A percentile compares a stretch with the other conserved stretches of the same genome.
Evolutionary conservation across 2,888 invertebrate species (phyloP).

Genomic region (Beris morrisii): DNA sequence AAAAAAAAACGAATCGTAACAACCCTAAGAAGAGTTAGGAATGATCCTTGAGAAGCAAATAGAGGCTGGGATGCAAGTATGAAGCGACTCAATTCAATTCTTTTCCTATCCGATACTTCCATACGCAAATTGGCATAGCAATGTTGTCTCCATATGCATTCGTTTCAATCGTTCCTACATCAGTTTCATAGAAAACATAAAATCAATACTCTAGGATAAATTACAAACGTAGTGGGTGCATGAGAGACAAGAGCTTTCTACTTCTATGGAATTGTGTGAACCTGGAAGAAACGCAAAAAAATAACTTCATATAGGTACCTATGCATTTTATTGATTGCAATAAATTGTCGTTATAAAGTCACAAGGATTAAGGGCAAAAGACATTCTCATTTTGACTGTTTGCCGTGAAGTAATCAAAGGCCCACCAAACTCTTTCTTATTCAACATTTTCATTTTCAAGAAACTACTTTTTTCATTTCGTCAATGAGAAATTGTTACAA

Average conservation of each 20-base stretch:
- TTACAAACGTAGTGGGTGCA: too few species aligned
- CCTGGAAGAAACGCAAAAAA: too few species aligned
- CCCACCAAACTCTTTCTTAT: background rate
- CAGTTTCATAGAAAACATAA: too few species aligned
- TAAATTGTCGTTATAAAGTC: conserved; percentile 5
- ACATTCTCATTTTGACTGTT: conserved; percentile 21
- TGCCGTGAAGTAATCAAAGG: conserved; percentile 15
- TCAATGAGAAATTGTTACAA: conserved; percentile 17
- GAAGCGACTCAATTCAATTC: conserved; percentile 9
- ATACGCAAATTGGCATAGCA: conserved; percentile 12
- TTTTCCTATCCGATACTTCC: background rate
- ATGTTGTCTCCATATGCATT: too few species aligned
- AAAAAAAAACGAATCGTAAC: background rate
- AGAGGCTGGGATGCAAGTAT: conserved; percentile 9
- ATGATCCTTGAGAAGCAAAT: conserved; percentile 16
- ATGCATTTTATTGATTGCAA: background rate
- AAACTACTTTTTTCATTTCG: conserved; percentile 5
- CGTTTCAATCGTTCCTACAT: too few species aligned
- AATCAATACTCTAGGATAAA: too few species aligned
- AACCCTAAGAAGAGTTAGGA: conserved; percentile 8
- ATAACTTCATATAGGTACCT: too few species aligned
- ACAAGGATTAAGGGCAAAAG: background rate
- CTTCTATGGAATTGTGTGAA: too few species aligned
- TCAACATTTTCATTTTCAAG: background rate
- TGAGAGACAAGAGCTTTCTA: too few species aligned